phyloP scores from a whole-genome alignment of 2,113 vertebrate species.

The Peromyscus leucopus region DNA sequence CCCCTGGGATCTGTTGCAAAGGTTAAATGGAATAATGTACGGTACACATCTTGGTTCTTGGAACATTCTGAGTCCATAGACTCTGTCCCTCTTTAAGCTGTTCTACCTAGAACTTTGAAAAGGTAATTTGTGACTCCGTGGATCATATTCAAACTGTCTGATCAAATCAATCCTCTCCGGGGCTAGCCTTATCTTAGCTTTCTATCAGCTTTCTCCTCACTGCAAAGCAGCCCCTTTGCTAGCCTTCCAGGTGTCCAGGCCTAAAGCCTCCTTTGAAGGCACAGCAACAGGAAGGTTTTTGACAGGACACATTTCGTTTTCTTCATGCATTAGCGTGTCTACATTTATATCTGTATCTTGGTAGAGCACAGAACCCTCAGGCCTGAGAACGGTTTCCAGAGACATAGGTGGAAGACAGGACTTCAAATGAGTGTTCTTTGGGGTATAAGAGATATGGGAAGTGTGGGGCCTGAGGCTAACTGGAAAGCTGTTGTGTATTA shows the following conservation, averaged over 20 bases:
- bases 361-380: not conserved
- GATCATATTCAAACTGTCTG: not conserved
- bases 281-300: not conserved
- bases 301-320: not conserved
- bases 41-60: not conserved
- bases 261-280: not conserved
- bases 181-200: not conserved
- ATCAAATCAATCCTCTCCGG: not conserved
- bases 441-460: not conserved
- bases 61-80: not conserved
- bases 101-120: not conserved
- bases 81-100: not conserved
- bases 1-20: not conserved
- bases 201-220: not conserved
- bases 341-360: not conserved
- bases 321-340: not conserved
- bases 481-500: not conserved
- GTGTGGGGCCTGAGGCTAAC: no score
- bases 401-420: not conserved
- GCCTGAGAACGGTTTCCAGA: not conserved
- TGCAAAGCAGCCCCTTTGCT: not conserved
- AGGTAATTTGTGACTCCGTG: not conserved
- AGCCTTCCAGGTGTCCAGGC: not conserved
- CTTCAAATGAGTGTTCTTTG: not conserved
- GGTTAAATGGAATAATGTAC: not conserved